Evolutionary conservation across 2,888 invertebrate genomes (phyloP), one percentile per base, ranked within the genome.

Genomic region (Allygus modestus): DNA sequence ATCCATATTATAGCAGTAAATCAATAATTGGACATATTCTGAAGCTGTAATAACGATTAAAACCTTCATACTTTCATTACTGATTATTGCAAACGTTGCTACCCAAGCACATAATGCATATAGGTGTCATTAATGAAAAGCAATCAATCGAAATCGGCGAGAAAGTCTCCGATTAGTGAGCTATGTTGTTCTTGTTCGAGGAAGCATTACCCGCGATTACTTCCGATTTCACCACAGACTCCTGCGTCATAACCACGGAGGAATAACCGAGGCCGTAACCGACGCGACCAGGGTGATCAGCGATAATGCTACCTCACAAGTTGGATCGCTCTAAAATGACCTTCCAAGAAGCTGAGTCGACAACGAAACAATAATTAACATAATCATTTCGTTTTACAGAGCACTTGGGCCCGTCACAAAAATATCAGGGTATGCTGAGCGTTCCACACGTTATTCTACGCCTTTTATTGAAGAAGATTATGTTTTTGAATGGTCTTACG

Each of bases 81-180:
- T 28, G 7, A 65, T 65, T 28, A 65, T 65, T 65, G 65, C 31
- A 31, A 28, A 65, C 2, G 58, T 58, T 65, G 28, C 65, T 28
- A 4, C 9, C 28, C 65, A 9, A 28, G 31, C 28, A 65, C 58
- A 26, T 58, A 58, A 58, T 58, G 5, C 65, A 28, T 65, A 65
- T 15, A 15, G 65, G 65, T 65, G 65, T 65, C 65, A 65, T 65
- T 65, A 65, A 15, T 12, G 65, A 65, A 65, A 65, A 26, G 11
- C 65, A 65, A 65, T 65, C 65, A 65, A 17, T 28, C 65, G 65
- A 65, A 65, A 65, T 65, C 31, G 65, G 28, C 65, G 65, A 28
- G 65, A 65, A 65, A 65, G 65, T 65, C 17, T 4, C 65, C 31
- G 65, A 58, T 58, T 58, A 58, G 65, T 65, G 31, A 65, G 65